phyloP scores from a whole-genome alignment of 2,888 invertebrate species.

The Poecilobothrus nobilitatus region DNA sequence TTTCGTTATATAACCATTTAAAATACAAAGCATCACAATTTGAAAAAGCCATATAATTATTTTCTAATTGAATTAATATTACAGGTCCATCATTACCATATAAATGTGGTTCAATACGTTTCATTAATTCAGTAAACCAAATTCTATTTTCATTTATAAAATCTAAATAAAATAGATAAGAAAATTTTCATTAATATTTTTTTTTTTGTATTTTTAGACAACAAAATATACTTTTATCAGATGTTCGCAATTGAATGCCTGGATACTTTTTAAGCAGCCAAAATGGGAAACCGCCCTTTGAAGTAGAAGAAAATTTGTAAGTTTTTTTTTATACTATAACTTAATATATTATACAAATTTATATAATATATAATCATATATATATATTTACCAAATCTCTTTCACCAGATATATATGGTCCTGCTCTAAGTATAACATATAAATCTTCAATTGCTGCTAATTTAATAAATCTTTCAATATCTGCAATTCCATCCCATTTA shows the following conservation, averaged over 20 bases:
- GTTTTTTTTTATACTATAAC: conserved; percentile 15
- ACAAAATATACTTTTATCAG: conserved; percentile 49
- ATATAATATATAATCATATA: background rate
- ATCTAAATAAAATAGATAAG: conserved; percentile 40
- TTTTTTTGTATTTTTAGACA: background rate
- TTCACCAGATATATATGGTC: conserved; percentile 90
- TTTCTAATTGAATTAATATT: conserved; percentile 85
- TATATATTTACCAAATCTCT: conserved; percentile 56
- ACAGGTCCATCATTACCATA: conserved; percentile 73
- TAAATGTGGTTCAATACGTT: conserved; percentile 44
- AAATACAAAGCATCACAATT: conserved; percentile 65
- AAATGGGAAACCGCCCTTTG: conserved; percentile 68
- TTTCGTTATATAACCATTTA: conserved; percentile 56
- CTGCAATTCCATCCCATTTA: conserved; percentile 58
- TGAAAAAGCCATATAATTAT: conserved; percentile 81
- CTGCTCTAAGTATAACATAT: conserved; percentile 70
- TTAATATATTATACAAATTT: background rate
- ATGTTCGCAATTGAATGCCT: conserved; percentile 56
- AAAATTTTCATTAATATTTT: background rate
- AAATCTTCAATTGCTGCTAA: conserved; percentile 69
- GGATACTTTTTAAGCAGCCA: conserved; percentile 63
- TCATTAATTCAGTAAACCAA: conserved; percentile 50
- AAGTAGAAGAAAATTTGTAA: too few relatives aligned
- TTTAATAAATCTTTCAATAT: conserved; percentile 61
- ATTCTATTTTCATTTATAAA: conserved; percentile 48